Percentiles rank a stretch among this genome's conserved stretches.
These are phyloP conservation scores for Ariopsis seemanni DNA, from an alignment of 2,113 vertebrate species.

Conservation along the genomic window DNA sequence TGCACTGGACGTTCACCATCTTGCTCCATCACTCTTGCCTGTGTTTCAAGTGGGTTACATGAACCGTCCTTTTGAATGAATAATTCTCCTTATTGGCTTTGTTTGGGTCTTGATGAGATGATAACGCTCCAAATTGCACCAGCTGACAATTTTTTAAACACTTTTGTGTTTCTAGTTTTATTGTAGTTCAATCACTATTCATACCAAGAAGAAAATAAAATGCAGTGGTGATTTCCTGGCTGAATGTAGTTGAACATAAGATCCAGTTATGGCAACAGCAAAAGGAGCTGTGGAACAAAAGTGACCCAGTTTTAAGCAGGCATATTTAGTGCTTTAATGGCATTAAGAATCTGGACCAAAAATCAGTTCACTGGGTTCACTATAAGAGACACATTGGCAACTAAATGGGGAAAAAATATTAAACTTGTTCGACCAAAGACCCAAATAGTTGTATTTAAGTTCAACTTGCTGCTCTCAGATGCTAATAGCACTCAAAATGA, in stretches of 20 bases:
- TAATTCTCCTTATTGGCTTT: not conserved
- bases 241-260: not conserved
- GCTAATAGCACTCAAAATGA: not conserved
- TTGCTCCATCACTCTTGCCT: not conserved
- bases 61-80: not conserved
- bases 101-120: not conserved
- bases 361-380: not conserved
- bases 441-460: not conserved
- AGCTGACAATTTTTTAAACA: not conserved
- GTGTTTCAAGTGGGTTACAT: not conserved
- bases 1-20: not conserved
- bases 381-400: not conserved
- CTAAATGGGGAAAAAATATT: not conserved
- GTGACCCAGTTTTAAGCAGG: not conserved
- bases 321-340: not conserved
- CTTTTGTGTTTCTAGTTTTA: not conserved
- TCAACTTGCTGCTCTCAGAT: not conserved
- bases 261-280: not conserved
- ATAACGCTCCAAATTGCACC: not conserved
- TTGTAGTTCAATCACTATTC: not conserved
- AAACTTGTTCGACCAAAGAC: not conserved
- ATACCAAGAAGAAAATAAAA: not conserved
- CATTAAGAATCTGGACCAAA: not conserved
- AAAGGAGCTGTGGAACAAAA: not conserved
- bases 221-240: not conserved